phyloP scores from a whole-genome alignment of 2,888 invertebrate genomes.

The Subacronicta megacephala region DNA sequence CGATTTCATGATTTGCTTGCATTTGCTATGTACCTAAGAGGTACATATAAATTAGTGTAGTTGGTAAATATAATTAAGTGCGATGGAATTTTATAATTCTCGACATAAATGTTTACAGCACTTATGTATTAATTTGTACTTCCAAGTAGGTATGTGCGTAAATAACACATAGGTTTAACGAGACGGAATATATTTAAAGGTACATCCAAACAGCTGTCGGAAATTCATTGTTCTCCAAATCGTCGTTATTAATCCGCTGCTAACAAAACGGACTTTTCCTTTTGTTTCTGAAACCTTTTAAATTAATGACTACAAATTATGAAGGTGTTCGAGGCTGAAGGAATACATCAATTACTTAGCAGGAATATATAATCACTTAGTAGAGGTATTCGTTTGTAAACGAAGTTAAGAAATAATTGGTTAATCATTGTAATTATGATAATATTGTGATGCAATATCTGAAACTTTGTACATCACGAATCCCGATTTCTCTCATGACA shows the following conservation, averaged over 20 bases:
- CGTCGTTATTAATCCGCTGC: conserved; percentile 48
- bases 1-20: conserved; percentile 11
- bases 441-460: background rate
- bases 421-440: background rate
- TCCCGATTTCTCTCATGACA: background rate
- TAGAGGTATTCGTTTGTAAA: conserved; percentile 9
- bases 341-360: conserved; percentile 33
- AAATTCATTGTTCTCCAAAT: conserved; percentile 63
- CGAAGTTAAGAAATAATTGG: conserved; percentile 3
- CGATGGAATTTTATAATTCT: too few relatives aligned
- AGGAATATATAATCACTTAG: background rate
- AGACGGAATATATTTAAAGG: conserved; percentile 3
- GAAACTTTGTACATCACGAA: background rate
- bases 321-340: conserved; percentile 41
- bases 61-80: too few relatives aligned
- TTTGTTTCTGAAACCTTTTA: conserved; percentile 45
- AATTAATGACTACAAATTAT: conserved; percentile 24
- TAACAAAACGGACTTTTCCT: conserved; percentile 52
- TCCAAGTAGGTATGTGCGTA: conserved; percentile 2
- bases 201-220: conserved; percentile 47
- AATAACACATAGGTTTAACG: conserved; percentile 17
- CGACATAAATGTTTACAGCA: too few relatives aligned
- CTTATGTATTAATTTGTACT: too few relatives aligned
- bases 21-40: background rate
- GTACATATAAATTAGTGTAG: too few relatives aligned